Evolutionary conservation across 2,888 invertebrate genomes (phyloP), one percentile per base, ranked within the genome.

Genomic region (Caenorhabditis wallacei): DNA sequence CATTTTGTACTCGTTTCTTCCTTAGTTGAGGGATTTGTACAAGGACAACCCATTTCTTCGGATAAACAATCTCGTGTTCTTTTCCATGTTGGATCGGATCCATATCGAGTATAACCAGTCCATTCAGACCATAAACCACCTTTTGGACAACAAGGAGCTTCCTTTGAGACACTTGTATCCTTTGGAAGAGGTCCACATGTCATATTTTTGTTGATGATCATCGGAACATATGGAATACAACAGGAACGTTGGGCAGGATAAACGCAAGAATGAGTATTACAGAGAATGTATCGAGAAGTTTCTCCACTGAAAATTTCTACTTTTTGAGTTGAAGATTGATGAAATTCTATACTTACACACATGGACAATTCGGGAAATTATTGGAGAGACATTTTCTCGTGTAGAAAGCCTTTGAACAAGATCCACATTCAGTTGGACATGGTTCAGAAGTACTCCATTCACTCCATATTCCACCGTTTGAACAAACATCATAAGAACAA

Each of bases 341-440:
- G 30, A 1, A 20, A 8, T 30, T 30, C 30, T 8, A 1, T 13
- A n/a, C 61, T 30, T 20, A 69, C 63, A 26, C 69, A 61, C 78
- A 78, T 18, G 5, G 16, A 22, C 74, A 74, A 11, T 46, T 48
- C 7, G 37, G 20, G 2, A 48, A 2, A 37, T 22, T 56, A 5
- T 30, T 16, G 8, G 78, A 63, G 2, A 78, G 69, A 54, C 78
- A 78, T 2, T 40, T 63, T n/a, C 78, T 61, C 0, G 78, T 70
- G 54, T 54, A 56, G 16, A 43, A 78, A 0, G 30, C 10, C 5
- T 43, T 54, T 0, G 69, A 53, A 40, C 78, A 78, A 20, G 78
- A 69, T 26, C 78, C 78, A 53, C 78, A 78, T 10, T 16, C 10
- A 3, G 69, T 37, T 37, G 78, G 24, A 46, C 78, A 78, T 7